phyloP scores from a whole-genome alignment of 2,888 invertebrate species.

The Macrostomum cliftonense region DNA sequence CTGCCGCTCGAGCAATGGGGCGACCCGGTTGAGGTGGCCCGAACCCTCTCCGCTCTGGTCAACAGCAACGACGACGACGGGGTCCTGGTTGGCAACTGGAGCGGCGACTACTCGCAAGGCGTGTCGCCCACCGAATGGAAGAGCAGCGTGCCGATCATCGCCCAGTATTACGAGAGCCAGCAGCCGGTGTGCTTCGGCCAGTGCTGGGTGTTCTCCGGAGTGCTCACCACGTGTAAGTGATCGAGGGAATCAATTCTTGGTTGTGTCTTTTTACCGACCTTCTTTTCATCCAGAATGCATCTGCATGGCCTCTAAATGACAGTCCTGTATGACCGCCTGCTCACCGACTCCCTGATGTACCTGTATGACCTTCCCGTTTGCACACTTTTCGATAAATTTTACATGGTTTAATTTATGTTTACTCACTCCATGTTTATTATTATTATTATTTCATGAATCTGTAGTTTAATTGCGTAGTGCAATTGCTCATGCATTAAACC shows the following conservation, averaged over 20 bases:
- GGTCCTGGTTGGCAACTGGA: conserved; percentile 68
- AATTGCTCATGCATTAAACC: too few species aligned
- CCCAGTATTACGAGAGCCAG: conserved; percentile 58
- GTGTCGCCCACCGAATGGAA: conserved; percentile 71
- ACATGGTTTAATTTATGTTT: too few species aligned
- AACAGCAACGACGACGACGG: conserved; percentile 63
- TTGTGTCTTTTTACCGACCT: too few species aligned
- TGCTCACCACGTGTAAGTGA: conserved; percentile 53
- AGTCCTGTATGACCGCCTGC: too few species aligned
- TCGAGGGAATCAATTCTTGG: too few species aligned
- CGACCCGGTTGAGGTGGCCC: conserved; percentile 17
- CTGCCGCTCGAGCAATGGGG: conserved; percentile 40
- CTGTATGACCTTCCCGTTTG: too few species aligned
- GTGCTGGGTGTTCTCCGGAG: conserved; percentile 78
- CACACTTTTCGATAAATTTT: too few species aligned
- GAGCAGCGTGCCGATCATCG: conserved; percentile 64
- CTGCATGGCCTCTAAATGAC: too few species aligned
- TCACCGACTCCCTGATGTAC: too few species aligned
- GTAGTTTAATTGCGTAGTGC: too few species aligned
- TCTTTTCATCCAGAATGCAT: neutral
- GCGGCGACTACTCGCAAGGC: conserved; percentile 63
- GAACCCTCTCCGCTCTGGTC: conserved; percentile 38
- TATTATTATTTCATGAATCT: too few species aligned
- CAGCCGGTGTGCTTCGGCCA: conserved; percentile 71
- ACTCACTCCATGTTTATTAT: too few species aligned